Evolutionary conservation across 2,113 vertebrate genomes (phyloP).

Genomic region (Lophius piscatorius): DNA sequence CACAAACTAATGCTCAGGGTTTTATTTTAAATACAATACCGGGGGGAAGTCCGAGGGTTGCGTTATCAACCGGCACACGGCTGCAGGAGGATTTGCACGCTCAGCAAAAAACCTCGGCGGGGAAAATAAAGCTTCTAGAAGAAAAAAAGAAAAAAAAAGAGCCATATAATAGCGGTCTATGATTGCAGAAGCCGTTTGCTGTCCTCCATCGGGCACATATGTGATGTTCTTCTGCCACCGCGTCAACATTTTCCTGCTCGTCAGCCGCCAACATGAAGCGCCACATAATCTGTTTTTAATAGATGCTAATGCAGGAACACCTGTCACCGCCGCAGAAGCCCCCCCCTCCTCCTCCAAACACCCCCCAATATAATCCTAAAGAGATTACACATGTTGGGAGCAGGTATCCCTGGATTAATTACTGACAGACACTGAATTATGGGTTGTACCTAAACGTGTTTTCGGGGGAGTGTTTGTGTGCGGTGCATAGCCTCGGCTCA

Average conservation of each 20-base stretch:
- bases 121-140: no score
- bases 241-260: conserved; percentile 57
- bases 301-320: conserved; percentile 89
- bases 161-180: no score
- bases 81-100: no score
- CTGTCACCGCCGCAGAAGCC: conserved; percentile 89
- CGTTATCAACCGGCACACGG: no score
- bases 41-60: no score
- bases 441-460: conserved; percentile 42
- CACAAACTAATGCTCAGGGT: no score
- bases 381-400: conserved; percentile 96
- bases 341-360: conserved; percentile 68
- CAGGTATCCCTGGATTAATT: conserved; percentile 91
- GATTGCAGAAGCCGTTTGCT: conserved; percentile 48
- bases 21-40: no score
- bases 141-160: no score
- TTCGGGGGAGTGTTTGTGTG: conserved; percentile 47
- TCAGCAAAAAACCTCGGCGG: no score
- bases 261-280: conserved; percentile 66
- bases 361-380: conserved; percentile 90
- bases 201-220: conserved; percentile 25
- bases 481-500: no score
- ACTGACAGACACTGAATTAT: conserved; percentile 63
- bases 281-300: conserved; percentile 79
- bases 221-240: conserved; percentile 27